Base-by-base conservation (phyloP, 2,113 vertebrate species). In the Pongo pygmaeus region DNA sequence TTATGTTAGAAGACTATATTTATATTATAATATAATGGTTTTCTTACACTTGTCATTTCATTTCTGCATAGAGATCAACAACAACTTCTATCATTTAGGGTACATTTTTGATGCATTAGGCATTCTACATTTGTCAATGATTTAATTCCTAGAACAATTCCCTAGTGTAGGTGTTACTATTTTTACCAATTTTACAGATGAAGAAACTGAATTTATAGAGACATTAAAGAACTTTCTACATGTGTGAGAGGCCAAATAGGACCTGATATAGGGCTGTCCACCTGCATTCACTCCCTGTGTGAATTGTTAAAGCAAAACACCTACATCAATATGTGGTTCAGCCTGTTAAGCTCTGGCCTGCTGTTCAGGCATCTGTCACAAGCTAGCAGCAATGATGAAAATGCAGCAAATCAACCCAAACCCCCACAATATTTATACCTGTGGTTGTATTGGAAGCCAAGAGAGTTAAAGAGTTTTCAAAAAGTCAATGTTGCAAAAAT, bases 221-320 rank as follows among this genome's bases (percentile, higher is more conserved):
- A 61, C 2, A 22, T 43, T 52, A 12, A 77, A 77, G 55, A 84
- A 20, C 12, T 23, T 16, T 17, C 23, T 27, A n/a, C 5, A 32
- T 25, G 48, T 1, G 12, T 25, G 38, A 40, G 69, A 2, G 18
- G 9, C 13, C 35, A 20, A 23, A 6, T 0, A 4, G 9, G 16
- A 10, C 1, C 70, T 3, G 3, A 11, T 13, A 20, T 0, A 6
- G 8, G 2, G 5, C 20, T 59, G 5, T 12, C 48, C 16, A 48
- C 22, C 32, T 12, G 22, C 1, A 5, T 6, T 17, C 17, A n/a
- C 5, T n/a, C 23, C 35, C 5, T 32, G 35, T 2, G 0, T 22
- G 35, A 11, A 40, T 43, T 7, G 16, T 18, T 30, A 48, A 13
- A 46, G 46, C 17, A 23, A 52, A 59, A 57, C 9, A 0, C 4